phyloP scores from a whole-genome alignment of 2,888 invertebrate genomes.

The Spatulosminthurus flaviceps region DNA sequence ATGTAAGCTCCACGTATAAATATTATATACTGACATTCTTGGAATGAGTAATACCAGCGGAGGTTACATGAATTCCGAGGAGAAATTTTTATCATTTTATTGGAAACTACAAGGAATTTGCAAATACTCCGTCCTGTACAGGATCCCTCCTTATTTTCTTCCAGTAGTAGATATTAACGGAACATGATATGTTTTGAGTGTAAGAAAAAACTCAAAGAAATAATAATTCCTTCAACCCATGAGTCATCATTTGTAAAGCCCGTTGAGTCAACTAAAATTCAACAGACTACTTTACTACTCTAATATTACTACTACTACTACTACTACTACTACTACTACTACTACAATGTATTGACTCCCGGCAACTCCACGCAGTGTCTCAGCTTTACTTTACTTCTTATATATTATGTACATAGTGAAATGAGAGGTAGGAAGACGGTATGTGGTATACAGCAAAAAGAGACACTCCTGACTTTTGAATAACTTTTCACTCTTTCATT shows the following conservation, averaged over 20 bases:
- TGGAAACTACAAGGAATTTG: neutral
- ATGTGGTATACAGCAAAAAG: neutral
- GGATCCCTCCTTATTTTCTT: too few relatives aligned
- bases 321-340: too few relatives aligned
- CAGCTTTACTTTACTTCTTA: neutral
- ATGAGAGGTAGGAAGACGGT: neutral
- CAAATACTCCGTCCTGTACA: neutral
- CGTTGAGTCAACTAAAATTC: too few relatives aligned
- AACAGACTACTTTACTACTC: too few relatives aligned
- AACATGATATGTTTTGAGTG: too few relatives aligned
- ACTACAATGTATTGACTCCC: neutral
- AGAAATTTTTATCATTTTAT: neutral
- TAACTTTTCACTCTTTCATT: neutral
- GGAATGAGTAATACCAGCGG: neutral
- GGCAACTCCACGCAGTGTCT: neutral
- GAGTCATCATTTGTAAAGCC: too few relatives aligned
- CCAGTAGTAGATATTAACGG: too few relatives aligned
- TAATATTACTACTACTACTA: too few relatives aligned
- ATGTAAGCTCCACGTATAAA: too few relatives aligned
- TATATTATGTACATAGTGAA: neutral
- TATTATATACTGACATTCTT: too few relatives aligned
- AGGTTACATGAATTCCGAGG: neutral
- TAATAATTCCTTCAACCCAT: too few relatives aligned
- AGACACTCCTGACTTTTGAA: neutral
- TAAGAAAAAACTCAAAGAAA: too few relatives aligned